Evolutionary conservation across 1,140 invertebrate species (phyloP).

Genomic region (Drosophila erecta): DNA sequence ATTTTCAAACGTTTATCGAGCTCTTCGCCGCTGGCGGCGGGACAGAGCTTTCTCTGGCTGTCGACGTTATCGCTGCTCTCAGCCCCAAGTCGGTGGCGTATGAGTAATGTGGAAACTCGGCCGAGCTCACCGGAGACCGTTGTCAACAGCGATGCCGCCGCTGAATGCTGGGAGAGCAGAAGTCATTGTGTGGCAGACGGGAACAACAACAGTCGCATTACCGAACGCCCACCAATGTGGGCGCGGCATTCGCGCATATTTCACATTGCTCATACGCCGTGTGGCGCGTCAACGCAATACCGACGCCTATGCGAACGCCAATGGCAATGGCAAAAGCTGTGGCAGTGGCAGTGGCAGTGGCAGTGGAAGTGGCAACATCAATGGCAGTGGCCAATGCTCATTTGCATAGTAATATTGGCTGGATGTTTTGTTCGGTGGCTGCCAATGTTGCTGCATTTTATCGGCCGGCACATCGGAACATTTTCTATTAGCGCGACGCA

Average conservation of each 20-base stretch:
- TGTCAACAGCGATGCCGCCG: slow-evolving; percentile 53
- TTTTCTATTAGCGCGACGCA: slow-evolving; percentile 79
- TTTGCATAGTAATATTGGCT: slow-evolving; percentile 82
- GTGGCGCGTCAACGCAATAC: slow-evolving; percentile 46
- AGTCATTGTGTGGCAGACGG: slow-evolving; percentile 6
- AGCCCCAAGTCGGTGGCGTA: slow-evolving; percentile 62
- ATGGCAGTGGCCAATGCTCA: slow-evolving; percentile 61
- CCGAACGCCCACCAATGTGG: slow-evolving; percentile 22
- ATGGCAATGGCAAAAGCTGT: slow-evolving; percentile 54
- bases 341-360: slow-evolving; percentile 57
- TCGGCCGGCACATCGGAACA: slow-evolving; percentile 67
- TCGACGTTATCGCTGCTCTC: slow-evolving; percentile 32
- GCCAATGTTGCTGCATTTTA: slow-evolving; percentile 70
- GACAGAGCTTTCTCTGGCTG: slow-evolving; percentile 29
- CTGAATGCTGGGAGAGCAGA: slow-evolving; percentile 42
- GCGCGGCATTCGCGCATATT: slow-evolving; percentile 65
- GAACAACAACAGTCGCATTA: slow-evolving; percentile 14
- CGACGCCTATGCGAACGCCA: slow-evolving; percentile 36
- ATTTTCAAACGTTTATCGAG: slow-evolving; percentile 84
- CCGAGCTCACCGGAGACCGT: slow-evolving; percentile 60
- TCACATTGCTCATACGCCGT: slow-evolving; percentile 76
- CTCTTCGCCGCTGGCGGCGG: slow-evolving; percentile 63
- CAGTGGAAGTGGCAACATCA: slow-evolving; percentile 13
- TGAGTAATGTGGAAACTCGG: slow-evolving; percentile 75
- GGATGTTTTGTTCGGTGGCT: slow-evolving; percentile 42